phyloP scores from a whole-genome alignment of 2,797 vertebrate species.

The Stomatorhinus walkeri region DNA sequence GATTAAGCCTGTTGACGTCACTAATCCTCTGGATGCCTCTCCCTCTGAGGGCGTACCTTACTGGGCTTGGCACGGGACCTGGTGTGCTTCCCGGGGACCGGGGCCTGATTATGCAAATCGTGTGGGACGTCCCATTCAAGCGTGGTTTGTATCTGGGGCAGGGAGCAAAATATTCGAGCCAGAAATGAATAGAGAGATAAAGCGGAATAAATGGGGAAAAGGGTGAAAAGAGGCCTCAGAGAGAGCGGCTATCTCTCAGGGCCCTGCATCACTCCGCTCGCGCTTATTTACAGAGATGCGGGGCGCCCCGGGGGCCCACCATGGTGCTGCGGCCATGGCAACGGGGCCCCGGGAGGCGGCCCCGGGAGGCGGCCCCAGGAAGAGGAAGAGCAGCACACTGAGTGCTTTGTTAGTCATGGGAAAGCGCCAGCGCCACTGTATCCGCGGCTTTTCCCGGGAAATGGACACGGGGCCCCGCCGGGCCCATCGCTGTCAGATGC shows the following conservation, averaged over 20 bases:
- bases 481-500: neutral
- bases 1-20: constrained; percentile 46
- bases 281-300: constrained; percentile 2
- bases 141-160: constrained; percentile 52
- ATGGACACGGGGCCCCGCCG: neutral
- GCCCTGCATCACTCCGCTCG: constrained; percentile 22
- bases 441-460: neutral
- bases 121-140: constrained; percentile 58
- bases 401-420: constrained; percentile 63
- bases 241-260: neutral
- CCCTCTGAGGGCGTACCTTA: constrained; percentile 61
- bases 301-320: constrained; percentile 10
- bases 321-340: constrained; percentile 42
- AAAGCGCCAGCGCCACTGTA: constrained; percentile 38
- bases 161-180: constrained; percentile 50
- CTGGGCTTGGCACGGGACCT: constrained; percentile 57
- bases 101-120: constrained; percentile 72
- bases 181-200: constrained; percentile 62
- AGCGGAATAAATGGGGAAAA: constrained; percentile 42
- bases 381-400: constrained; percentile 33
- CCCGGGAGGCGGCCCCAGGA: constrained; percentile 8
- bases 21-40: constrained; percentile 38
- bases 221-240: constrained; percentile 32
- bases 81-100: constrained; percentile 45
- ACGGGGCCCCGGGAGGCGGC: constrained; percentile 23